These are phyloP conservation scores for Eudyptes chrysolophus DNA, from an alignment of 2,113 vertebrate genomes.

Conservation along the genomic window DNA sequence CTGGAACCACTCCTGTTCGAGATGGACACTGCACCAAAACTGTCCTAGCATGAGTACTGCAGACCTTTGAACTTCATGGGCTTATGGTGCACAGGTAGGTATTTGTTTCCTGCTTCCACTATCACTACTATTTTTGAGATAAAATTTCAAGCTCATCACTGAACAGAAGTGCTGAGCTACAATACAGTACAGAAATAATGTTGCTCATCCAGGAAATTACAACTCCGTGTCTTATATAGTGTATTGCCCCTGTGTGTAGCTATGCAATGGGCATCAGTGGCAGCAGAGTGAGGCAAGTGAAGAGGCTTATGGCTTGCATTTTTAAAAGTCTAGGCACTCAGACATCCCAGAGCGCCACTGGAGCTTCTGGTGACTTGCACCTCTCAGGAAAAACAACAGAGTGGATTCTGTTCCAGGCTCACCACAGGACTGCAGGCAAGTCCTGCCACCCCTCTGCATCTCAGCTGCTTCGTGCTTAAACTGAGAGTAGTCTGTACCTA, in stretches of 20 bases:
- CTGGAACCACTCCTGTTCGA: neutral
- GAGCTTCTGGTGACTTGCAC: neutral
- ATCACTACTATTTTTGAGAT: neutral
- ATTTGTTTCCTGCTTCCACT: neutral
- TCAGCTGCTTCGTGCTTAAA: neutral
- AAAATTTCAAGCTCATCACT: neutral
- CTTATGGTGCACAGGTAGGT: neutral
- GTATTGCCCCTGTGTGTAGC: neutral
- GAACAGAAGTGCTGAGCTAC: neutral
- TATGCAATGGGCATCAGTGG: neutral
- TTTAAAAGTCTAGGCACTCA: neutral
- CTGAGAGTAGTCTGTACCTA: neutral
- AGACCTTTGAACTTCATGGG: neutral
- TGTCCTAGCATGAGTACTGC: neutral
- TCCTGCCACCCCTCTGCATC: neutral
- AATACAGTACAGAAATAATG: neutral
- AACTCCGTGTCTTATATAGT: fast-evolving
- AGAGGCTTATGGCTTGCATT: neutral
- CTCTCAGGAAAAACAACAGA: neutral
- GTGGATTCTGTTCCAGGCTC: neutral
- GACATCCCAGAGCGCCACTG: fast-evolving
- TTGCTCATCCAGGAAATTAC: neutral
- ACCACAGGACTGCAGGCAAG: neutral
- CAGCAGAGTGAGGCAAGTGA: neutral
- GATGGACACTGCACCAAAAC: neutral